Percentiles rank a stretch among this genome's conserved stretches.
These are phyloP conservation scores for Danio rerio DNA, from an alignment of 2,113 vertebrate species.

Conservation along the genomic window GRCz12tu NC_133183.1:18688001-18688500, in stretches of 20 bases:
- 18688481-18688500: no score
- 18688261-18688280: constrained; percentile 5
- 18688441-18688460: no score
- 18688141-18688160: not conserved
- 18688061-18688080: not conserved
- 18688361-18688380: constrained; percentile 1
- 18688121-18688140: not conserved
- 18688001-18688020: not conserved
- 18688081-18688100: not conserved
- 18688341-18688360: not conserved
- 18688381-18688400: not conserved
- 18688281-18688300: not conserved
- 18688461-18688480: no score
- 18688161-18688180: not conserved
- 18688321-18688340: constrained; percentile 27
- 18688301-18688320: constrained; percentile 23
- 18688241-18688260: constrained; percentile 24
- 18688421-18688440: no score
- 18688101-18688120: not conserved
- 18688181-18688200: not conserved
- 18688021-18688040: not conserved
- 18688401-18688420: no score
- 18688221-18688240: constrained; percentile 11
- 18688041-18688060: not conserved
- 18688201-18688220: not conserved